phyloP scores from a whole-genome alignment of 2,888 invertebrate genomes.

The Acanthosepion lycidas region DNA sequence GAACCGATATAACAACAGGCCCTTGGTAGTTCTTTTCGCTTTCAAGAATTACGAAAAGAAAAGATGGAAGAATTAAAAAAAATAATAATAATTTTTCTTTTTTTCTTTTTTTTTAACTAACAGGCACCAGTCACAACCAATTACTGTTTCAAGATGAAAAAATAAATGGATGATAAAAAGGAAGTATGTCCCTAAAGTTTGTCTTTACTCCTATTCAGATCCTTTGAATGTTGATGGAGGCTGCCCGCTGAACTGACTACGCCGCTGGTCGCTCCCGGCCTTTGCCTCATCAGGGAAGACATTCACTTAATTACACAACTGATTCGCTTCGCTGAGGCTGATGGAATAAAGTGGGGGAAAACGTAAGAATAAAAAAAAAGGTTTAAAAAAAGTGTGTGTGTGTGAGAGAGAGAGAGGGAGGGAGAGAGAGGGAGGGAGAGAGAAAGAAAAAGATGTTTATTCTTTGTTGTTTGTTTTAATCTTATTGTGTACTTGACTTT shows the following conservation, averaged over 20 bases:
- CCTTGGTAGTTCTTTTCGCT: not conserved
- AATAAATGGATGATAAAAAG: not conserved
- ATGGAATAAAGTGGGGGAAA: not conserved
- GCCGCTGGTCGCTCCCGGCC: not conserved
- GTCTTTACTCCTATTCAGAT: not conserved
- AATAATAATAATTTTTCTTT: too few relatives aligned
- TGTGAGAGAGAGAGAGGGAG: too few relatives aligned
- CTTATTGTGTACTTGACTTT: not conserved
- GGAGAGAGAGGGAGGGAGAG: not conserved
- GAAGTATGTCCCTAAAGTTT: not conserved
- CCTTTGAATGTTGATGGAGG: not conserved
- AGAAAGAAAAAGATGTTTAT: not conserved
- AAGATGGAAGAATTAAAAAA: not conserved
- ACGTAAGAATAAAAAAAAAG: not conserved
- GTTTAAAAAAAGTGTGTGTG: too few relatives aligned
- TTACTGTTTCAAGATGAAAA: not conserved
- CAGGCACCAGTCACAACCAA: not conserved
- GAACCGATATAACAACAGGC: not conserved
- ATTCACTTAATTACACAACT: slow-evolving; percentile 33
- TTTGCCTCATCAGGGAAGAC: not conserved
- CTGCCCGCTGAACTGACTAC: not conserved
- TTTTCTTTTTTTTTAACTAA: not conserved
- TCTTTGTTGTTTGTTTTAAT: not conserved
- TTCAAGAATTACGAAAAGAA: not conserved
- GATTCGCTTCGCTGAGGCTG: not conserved